phyloP scores from a whole-genome alignment of 2,113 vertebrate species.

The Dryoscopus gambensis region DNA sequence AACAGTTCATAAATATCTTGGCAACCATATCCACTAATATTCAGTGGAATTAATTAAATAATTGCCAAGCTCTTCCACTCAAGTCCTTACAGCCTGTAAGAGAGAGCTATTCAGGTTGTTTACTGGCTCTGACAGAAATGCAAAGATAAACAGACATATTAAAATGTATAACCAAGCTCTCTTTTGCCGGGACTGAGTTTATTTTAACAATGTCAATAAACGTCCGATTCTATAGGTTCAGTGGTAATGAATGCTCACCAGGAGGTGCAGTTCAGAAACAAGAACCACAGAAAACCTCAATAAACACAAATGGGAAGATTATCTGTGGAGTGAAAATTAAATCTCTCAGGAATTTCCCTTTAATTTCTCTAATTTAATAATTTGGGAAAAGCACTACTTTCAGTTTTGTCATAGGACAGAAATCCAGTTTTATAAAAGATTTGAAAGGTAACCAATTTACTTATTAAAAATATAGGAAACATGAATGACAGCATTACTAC shows the following conservation, averaged over 20 bases:
- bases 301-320: not conserved
- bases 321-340: conserved; percentile 41
- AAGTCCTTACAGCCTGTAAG: not conserved
- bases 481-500: conserved; percentile 8
- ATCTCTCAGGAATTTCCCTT: conserved; percentile 31
- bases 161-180: conserved; percentile 46
- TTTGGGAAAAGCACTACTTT: not conserved
- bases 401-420: conserved; percentile 3
- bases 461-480: conserved; percentile 48
- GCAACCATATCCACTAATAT: not conserved
- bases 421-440: conserved; percentile 23
- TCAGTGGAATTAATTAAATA: conserved; percentile 41
- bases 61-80: not conserved
- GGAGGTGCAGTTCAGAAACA: conserved; percentile 26
- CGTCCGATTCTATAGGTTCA: not conserved
- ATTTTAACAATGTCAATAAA: conserved; percentile 53
- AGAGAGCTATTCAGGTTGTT: conserved; percentile 31
- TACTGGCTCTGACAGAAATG: conserved; percentile 35
- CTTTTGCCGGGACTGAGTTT: conserved; percentile 41
- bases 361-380: conserved; percentile 29
- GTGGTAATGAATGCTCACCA: not conserved
- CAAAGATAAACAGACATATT: conserved; percentile 44
- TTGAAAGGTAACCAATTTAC: conserved; percentile 23
- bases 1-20: not conserved
- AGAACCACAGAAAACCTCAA: not conserved